Percentiles rank a stretch among this genome's conserved stretches.
phyloP scores from a whole-genome alignment of 2,113 vertebrate species.

The Peromyscus californicus region DNA sequence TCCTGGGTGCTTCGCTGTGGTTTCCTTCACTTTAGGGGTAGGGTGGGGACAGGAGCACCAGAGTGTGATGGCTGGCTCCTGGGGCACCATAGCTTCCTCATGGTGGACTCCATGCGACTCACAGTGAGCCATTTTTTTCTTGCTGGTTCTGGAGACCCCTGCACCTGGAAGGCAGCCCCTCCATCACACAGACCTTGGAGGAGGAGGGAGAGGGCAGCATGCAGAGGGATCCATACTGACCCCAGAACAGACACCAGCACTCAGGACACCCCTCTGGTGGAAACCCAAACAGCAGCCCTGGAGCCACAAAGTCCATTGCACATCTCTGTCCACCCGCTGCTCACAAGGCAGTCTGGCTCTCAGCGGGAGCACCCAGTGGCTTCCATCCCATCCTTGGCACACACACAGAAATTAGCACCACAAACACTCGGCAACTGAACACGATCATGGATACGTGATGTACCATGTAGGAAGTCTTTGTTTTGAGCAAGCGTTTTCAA shows the following conservation, averaged over 20 bases:
- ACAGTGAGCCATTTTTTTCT: slow-evolving; percentile 83
- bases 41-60: slow-evolving; percentile 69
- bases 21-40: neutral
- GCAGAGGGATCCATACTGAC: neutral
- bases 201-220: accelerated
- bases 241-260: neutral
- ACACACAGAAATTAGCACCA: slow-evolving; percentile 89
- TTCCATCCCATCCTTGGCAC: slow-evolving; percentile 64
- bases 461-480: neutral
- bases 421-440: slow-evolving; percentile 78
- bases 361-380: neutral
- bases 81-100: slow-evolving; percentile 43
- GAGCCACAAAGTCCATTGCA: slow-evolving; percentile 60
- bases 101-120: slow-evolving; percentile 51
- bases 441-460: slow-evolving; percentile 60
- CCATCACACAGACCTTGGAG: neutral
- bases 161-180: neutral
- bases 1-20: neutral
- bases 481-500: neutral
- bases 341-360: neutral
- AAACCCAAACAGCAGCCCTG: neutral
- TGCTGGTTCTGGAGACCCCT: neutral
- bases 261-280: neutral
- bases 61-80: neutral
- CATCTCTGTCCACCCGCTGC: neutral